Percentiles rank a stretch among this genome's conserved stretches.
Evolutionary conservation across 1,140 invertebrate genomes (phyloP).

Genomic region (Meloidogyne chitwoodi): DNA sequence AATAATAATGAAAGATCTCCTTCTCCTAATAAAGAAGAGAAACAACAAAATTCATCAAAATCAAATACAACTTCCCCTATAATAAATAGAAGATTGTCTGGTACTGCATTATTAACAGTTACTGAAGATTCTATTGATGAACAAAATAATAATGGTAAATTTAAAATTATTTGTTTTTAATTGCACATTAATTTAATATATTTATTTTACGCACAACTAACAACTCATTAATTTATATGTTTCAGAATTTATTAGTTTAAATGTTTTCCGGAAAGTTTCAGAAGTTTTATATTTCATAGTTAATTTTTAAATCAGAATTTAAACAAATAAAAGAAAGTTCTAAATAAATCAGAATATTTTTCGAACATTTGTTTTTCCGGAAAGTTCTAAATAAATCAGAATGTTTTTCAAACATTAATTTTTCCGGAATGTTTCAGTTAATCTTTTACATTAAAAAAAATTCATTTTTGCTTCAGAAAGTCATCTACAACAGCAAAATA

Average conservation of each 20-base stretch:
- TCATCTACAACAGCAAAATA: background rate
- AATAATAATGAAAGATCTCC: background rate
- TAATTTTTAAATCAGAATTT: too few relatives aligned
- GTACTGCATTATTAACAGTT: background rate
- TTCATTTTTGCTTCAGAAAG: background rate
- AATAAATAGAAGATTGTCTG: background rate
- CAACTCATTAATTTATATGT: background rate
- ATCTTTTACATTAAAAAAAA: too few relatives aligned
- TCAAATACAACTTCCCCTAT: background rate
- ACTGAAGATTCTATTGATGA: background rate
- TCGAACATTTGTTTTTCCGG: too few relatives aligned
- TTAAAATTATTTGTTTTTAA: background rate
- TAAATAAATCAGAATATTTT: too few relatives aligned
- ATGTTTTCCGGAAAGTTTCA: too few relatives aligned
- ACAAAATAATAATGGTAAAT: background rate
- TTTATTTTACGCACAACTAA: background rate
- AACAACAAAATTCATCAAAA: background rate
- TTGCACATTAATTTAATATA: background rate
- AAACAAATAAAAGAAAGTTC: too few relatives aligned
- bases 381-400: too few relatives aligned
- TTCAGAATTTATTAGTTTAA: too few relatives aligned
- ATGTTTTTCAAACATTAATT: too few relatives aligned
- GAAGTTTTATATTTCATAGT: too few relatives aligned
- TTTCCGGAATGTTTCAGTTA: too few relatives aligned
- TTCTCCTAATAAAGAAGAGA: background rate